Conservation (phyloP, 1,140 invertebrate genomes). For the Zaprionus tsacasi region DNA sequence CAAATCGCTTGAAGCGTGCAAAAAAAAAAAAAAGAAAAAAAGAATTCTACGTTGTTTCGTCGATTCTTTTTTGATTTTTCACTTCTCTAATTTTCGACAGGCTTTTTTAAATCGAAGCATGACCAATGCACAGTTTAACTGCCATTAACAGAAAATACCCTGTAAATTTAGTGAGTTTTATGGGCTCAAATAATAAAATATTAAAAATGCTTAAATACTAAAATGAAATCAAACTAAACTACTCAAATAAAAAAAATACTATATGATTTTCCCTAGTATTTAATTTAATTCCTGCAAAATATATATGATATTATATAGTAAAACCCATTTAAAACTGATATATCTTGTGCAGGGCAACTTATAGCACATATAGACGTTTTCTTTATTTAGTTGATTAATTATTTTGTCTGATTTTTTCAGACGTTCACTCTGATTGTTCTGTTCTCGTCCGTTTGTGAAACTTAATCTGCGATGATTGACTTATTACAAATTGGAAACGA, state of each 20-base stretch:
- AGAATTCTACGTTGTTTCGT: conserved; percentile 20
- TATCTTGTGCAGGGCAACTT: conserved; percentile 10
- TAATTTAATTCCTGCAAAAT: neutral
- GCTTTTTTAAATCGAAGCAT: conserved; percentile 41
- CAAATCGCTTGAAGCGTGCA: conserved; percentile 76
- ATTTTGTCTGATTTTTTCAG: conserved; percentile 20
- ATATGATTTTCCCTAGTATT: no score
- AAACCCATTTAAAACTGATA: no score
- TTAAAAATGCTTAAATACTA: no score
- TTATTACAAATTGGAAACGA: conserved; percentile 57
- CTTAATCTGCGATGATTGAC: conserved; percentile 63
- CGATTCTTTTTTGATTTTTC: conserved; percentile 5
- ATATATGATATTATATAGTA: no score
- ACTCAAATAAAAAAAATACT: no score
- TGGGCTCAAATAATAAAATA: no score
- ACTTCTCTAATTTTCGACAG: conserved; percentile 27
- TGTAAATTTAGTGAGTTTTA: neutral
- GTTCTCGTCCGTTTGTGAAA: conserved; percentile 10
- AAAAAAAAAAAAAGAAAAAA: conserved; percentile 58
- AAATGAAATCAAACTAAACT: no score
- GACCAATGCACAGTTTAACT: conserved; percentile 4
- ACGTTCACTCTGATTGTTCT: conserved; percentile 8
- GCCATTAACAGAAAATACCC: conserved; percentile 17
- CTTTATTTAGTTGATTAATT: conserved; percentile 32
- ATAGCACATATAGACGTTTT: neutral